These are phyloP conservation scores for Agelastica alni DNA, from an alignment of 2,888 invertebrate species.

Conservation along the genomic window DNA sequence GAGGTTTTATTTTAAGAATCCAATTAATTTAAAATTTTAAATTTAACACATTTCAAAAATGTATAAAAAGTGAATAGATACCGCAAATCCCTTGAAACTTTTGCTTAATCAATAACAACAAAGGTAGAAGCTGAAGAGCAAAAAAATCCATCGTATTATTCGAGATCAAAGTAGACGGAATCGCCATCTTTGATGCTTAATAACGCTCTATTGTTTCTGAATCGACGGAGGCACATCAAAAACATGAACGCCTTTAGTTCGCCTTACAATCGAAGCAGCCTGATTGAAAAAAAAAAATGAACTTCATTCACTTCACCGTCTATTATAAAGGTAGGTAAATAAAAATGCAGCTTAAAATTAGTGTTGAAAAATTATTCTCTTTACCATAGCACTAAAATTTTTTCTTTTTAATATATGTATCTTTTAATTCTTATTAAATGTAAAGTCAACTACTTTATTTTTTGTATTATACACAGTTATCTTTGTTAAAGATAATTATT, in stretches of 20 bases:
- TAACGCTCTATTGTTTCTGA: slow-evolving; percentile 30
- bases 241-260: slow-evolving; percentile 21
- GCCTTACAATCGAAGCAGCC: slow-evolving; percentile 7
- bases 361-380: no score
- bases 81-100: slow-evolving; percentile 19
- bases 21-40: no score
- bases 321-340: slow-evolving; percentile 7
- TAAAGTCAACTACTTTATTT: no score
- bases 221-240: slow-evolving; percentile 23
- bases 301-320: slow-evolving; percentile 4
- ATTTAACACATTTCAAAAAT: no score
- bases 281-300: slow-evolving; percentile 20
- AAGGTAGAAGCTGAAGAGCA: slow-evolving; percentile 15
- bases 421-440: no score
- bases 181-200: slow-evolving; percentile 29
- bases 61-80: no score
- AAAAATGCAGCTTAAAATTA: no score
- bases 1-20: no score
- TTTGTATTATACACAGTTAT: no score
- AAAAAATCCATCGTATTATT: slow-evolving; percentile 27
- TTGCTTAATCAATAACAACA: slow-evolving; percentile 16
- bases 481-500: no score
- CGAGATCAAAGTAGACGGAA: slow-evolving; percentile 31
- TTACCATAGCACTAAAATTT: no score
- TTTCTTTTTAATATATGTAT: no score